A percentile compares a stretch with the other conserved stretches of the same genome.
Evolutionary conservation across 2,888 invertebrate species (phyloP).

Genomic region (Synanthedon myopaeformis): DNA sequence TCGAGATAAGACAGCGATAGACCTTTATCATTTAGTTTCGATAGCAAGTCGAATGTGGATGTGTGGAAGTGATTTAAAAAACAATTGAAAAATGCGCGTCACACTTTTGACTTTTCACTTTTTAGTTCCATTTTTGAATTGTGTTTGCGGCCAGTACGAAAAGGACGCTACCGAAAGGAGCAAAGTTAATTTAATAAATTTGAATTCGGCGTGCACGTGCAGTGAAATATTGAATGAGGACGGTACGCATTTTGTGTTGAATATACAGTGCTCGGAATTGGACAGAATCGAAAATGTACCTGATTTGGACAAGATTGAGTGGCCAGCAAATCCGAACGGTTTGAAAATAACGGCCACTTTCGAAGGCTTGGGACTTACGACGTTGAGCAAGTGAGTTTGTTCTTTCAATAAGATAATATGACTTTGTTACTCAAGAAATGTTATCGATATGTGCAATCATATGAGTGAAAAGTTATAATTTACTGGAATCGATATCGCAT

Average conservation of each 20-base stretch:
- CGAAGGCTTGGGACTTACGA: slow-evolving; percentile 47
- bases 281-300: slow-evolving; percentile 43
- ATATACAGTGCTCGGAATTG: slow-evolving; percentile 56
- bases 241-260: slow-evolving; percentile 48
- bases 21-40: slow-evolving; percentile 54
- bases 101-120: slow-evolving; percentile 31
- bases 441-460: too few species aligned
- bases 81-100: slow-evolving; percentile 40
- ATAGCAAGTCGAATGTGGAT: slow-evolving; percentile 37
- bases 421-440: background rate
- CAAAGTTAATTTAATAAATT: slow-evolving; percentile 28
- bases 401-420: background rate
- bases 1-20: slow-evolving; percentile 50
- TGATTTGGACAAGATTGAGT: slow-evolving; percentile 54
- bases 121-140: slow-evolving; percentile 22
- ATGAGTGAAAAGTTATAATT: too few species aligned
- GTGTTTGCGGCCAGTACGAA: slow-evolving; percentile 28
- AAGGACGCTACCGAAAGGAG: slow-evolving; percentile 21
- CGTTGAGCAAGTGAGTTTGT: slow-evolving; percentile 53
- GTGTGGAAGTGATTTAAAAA: slow-evolving; percentile 19
- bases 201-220: slow-evolving; percentile 57
- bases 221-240: slow-evolving; percentile 58
- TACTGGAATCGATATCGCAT: too few species aligned
- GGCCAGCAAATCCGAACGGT: slow-evolving; percentile 57
- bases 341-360: slow-evolving; percentile 54